Evolutionary conservation across 2,888 invertebrate genomes (phyloP).

Genomic region (Merodon equestris): DNA sequence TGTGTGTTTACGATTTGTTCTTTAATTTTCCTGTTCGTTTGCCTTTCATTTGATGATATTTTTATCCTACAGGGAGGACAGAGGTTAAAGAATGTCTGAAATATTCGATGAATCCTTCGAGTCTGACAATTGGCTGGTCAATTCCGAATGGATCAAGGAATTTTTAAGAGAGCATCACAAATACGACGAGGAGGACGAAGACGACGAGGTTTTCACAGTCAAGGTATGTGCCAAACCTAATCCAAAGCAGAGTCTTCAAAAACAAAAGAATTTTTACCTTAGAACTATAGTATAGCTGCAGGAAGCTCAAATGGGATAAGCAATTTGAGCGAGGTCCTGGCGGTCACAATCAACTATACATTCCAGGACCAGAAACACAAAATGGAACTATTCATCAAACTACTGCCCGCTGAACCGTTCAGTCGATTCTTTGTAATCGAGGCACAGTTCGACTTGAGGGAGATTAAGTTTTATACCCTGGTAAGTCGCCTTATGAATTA

Average conservation of each 20-base stretch:
- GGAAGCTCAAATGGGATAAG: slow-evolving; percentile 85
- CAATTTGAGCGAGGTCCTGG: slow-evolving; percentile 87
- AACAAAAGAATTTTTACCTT: not conserved
- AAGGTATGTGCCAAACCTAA: slow-evolving; percentile 68
- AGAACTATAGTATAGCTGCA: slow-evolving; percentile 80
- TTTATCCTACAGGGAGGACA: not conserved
- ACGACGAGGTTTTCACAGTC: slow-evolving; percentile 70
- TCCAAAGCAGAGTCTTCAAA: not conserved
- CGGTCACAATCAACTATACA: slow-evolving; percentile 86
- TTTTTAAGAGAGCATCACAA: slow-evolving; percentile 71
- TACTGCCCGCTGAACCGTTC: slow-evolving; percentile 89
- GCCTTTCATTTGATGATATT: not conserved
- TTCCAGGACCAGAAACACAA: slow-evolving; percentile 74
- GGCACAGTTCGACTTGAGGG: slow-evolving; percentile 89
- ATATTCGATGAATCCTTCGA: slow-evolving; percentile 71
- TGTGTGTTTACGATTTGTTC: no score
- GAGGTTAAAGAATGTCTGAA: slow-evolving; percentile 70
- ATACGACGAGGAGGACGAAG: slow-evolving; percentile 69
- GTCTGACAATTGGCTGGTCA: slow-evolving; percentile 72
- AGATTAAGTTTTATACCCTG: slow-evolving; percentile 90
- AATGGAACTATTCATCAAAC: slow-evolving; percentile 84
- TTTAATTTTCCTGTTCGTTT: no score
- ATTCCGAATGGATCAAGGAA: slow-evolving; percentile 72
- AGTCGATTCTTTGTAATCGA: slow-evolving; percentile 89
- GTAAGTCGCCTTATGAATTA: no score